A percentile compares a stretch with the other conserved stretches of the same genome.
Evolutionary conservation across 92 coral and sea anemone species (phyloP).

Genomic region (Actinernus sp.): DNA sequence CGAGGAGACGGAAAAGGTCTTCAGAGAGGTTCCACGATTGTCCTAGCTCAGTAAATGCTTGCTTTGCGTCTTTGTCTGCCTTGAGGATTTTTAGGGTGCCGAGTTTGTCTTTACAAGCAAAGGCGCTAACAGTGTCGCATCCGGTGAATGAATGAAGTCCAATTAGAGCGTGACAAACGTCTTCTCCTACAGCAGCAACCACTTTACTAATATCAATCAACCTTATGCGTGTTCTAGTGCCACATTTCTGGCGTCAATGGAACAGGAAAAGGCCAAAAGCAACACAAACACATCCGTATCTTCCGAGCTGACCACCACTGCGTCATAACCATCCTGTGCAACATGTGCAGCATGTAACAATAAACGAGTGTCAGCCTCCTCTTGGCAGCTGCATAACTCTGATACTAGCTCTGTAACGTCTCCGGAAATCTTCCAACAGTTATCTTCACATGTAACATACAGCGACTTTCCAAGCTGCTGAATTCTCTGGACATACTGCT

Average conservation of each 20-base stretch:
- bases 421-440: conserved; percentile 39
- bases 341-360: conserved; percentile 54
- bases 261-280: conserved; percentile 3
- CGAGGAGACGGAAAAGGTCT: background rate
- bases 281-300: conserved; percentile 20
- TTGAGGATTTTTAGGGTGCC: too few species aligned
- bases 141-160: conserved; percentile 56
- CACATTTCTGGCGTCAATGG: conserved; percentile 26
- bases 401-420: conserved; percentile 18
- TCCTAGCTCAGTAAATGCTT: background rate
- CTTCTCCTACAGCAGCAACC: conserved; percentile 13
- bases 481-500: conserved; percentile 11
- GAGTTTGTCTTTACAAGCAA: too few species aligned
- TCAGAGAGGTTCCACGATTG: background rate
- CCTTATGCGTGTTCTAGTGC: conserved; percentile 32
- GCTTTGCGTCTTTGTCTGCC: too few species aligned
- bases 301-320: too few species aligned
- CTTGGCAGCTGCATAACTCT: conserved; percentile 25
- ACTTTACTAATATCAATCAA: conserved; percentile 31
- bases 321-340: conserved; percentile 32
- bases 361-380: conserved; percentile 33
- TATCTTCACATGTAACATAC: conserved; percentile 18
- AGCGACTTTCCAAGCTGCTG: conserved; percentile 4
- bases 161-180: conserved; percentile 36
- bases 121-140: conserved; percentile 51